These are phyloP conservation scores for Porites lobata DNA, from an alignment of 92 coral and sea anemone species.

Conservation along the genomic window DNA sequence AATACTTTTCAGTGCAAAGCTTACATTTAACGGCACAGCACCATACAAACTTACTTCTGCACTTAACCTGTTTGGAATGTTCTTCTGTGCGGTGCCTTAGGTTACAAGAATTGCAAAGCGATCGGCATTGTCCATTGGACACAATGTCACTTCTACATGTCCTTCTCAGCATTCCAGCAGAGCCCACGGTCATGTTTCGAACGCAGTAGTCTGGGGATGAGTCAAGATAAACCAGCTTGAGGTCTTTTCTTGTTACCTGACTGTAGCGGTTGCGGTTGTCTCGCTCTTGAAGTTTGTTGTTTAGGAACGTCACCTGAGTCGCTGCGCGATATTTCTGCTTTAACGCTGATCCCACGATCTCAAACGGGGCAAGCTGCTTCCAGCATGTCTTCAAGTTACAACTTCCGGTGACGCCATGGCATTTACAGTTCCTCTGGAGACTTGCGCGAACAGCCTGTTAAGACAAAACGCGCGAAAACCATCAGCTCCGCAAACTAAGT, in stretches of 20 bases:
- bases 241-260: slow-evolving; percentile 52
- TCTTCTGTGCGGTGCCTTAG: slow-evolving; percentile 29
- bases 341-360: slow-evolving; percentile 68
- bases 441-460: slow-evolving; percentile 75
- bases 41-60: slow-evolving; percentile 87
- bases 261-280: slow-evolving; percentile 31
- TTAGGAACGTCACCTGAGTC: slow-evolving; percentile 25
- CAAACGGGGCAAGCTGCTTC: slow-evolving; percentile 73
- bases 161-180: slow-evolving; percentile 81
- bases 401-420: slow-evolving; percentile 86
- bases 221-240: slow-evolving; percentile 61
- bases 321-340: slow-evolving; percentile 73
- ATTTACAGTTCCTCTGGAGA: slow-evolving; percentile 75
- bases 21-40: slow-evolving; percentile 79
- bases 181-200: slow-evolving; percentile 57
- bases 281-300: slow-evolving; percentile 49
- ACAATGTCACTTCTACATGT: slow-evolving; percentile 64
- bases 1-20: slow-evolving; percentile 44
- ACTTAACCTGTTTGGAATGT: slow-evolving; percentile 43
- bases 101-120: slow-evolving; percentile 79
- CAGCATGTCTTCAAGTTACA: slow-evolving; percentile 82
- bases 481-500: neutral
- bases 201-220: slow-evolving; percentile 87
- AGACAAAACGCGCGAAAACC: neutral
- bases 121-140: slow-evolving; percentile 35